phyloP scores from a whole-genome alignment of 2,888 invertebrate genomes.

The Hofmannophila pseudospretella region DNA sequence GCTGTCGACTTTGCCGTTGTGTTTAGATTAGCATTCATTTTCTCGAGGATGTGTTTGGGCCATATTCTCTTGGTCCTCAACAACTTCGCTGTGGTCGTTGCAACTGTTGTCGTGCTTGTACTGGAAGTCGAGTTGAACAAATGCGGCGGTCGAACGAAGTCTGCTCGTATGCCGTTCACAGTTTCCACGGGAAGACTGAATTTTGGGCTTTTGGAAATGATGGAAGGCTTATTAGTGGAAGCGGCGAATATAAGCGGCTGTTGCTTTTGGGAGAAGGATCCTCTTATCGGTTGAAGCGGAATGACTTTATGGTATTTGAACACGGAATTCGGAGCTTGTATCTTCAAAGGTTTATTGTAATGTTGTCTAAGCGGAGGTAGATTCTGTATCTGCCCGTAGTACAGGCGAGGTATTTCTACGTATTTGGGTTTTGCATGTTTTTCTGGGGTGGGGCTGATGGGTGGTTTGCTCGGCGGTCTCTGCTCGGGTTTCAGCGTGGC shows the following conservation, averaged over 20 bases:
- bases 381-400: constrained; percentile 38
- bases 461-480: constrained; percentile 56
- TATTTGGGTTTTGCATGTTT: constrained; percentile 35
- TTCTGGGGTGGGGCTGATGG: constrained; percentile 39
- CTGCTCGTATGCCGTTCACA: constrained; percentile 56
- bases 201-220: constrained; percentile 45
- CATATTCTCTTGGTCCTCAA: constrained; percentile 68
- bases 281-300: constrained; percentile 40
- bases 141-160: constrained; percentile 54
- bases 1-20: neutral
- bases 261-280: constrained; percentile 33
- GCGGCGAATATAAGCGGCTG: constrained; percentile 37
- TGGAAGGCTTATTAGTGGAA: constrained; percentile 39
- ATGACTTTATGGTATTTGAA: constrained; percentile 57
- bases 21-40: constrained; percentile 28
- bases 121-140: constrained; percentile 26
- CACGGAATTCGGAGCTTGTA: constrained; percentile 42
- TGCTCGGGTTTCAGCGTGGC: constrained; percentile 40
- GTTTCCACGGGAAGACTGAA: constrained; percentile 60
- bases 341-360: constrained; percentile 42
- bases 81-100: constrained; percentile 49
- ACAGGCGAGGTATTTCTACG: constrained; percentile 36
- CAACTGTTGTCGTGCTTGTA: constrained; percentile 39
- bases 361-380: constrained; percentile 35
- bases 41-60: constrained; percentile 54